Conservation (phyloP, 2,888 invertebrate species). For the Crioceris asparagi region DNA sequence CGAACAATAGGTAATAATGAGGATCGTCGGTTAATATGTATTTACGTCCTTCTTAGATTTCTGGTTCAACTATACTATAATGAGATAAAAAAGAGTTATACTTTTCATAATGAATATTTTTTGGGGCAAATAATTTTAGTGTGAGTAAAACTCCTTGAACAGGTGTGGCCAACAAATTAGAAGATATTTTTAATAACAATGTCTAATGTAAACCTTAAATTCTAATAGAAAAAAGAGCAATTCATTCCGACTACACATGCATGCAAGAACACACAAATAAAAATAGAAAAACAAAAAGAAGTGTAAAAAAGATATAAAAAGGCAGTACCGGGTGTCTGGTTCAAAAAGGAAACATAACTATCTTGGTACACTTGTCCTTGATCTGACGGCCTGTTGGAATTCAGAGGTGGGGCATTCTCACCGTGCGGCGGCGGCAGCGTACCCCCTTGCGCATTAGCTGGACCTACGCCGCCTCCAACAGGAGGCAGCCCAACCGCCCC, state of each 20-base stretch:
- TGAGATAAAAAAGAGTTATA: no score
- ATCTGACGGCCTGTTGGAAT: constrained; percentile 19
- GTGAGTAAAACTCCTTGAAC: no score
- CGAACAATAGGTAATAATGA: no score
- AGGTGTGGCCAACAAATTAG: no score
- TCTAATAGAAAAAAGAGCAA: constrained; percentile 22
- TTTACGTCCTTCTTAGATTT: no score
- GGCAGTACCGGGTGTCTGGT: constrained; percentile 44
- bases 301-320: constrained; percentile 23
- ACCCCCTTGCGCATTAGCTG: constrained; percentile 7
- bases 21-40: no score
- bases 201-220: no score
- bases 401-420: constrained; percentile 3
- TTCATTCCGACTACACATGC: constrained; percentile 32
- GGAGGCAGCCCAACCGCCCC: constrained; percentile 13
- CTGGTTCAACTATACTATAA: no score
- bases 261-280: constrained; percentile 31
- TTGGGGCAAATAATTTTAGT: no score
- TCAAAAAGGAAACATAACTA: constrained; percentile 57
- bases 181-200: no score
- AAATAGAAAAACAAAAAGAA: constrained; percentile 8
- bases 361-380: constrained; percentile 49
- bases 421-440: constrained; percentile 30
- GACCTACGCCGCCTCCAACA: constrained; percentile 12
- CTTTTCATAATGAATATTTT: no score